Evolutionary conservation across 2,888 invertebrate species (phyloP).

Genomic region (Hymenopus coronatus): DNA sequence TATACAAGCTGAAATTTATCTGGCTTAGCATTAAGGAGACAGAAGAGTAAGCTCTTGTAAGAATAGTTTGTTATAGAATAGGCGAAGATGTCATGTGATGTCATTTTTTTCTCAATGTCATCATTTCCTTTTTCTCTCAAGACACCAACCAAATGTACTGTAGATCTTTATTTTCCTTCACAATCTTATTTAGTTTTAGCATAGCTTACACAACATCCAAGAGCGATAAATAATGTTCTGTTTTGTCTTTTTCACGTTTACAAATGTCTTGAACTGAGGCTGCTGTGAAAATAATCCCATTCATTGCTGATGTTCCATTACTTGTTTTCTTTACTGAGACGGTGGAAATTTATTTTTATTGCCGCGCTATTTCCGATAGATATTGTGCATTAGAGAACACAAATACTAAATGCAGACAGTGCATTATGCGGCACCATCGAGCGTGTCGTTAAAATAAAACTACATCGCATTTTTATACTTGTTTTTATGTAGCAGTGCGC

Average conservation of each 20-base stretch:
- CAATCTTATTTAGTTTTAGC: no score
- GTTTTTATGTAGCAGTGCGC: not conserved
- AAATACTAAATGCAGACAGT: not conserved
- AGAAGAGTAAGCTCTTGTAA: no score
- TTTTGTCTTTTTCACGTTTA: not conserved
- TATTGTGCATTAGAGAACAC: not conserved
- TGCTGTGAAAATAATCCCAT: not conserved
- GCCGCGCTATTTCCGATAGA: not conserved
- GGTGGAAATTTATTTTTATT: not conserved
- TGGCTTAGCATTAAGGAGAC: no score
- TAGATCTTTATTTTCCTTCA: no score
- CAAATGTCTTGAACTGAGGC: not conserved
- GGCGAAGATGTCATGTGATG: no score
- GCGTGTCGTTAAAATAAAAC: not conserved
- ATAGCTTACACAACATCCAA: no score
- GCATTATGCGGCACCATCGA: not conserved
- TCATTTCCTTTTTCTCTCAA: no score
- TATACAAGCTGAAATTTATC: no score
- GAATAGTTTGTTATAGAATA: no score
- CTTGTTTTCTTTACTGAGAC: not conserved
- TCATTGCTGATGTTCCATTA: not conserved
- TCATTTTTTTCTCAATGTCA: no score
- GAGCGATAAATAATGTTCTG: no score
- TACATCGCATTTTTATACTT: not conserved
- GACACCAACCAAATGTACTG: no score